These are phyloP conservation scores for Climacteris rufus DNA, from an alignment of 2,113 vertebrate species.

Conservation along the genomic window DNA sequence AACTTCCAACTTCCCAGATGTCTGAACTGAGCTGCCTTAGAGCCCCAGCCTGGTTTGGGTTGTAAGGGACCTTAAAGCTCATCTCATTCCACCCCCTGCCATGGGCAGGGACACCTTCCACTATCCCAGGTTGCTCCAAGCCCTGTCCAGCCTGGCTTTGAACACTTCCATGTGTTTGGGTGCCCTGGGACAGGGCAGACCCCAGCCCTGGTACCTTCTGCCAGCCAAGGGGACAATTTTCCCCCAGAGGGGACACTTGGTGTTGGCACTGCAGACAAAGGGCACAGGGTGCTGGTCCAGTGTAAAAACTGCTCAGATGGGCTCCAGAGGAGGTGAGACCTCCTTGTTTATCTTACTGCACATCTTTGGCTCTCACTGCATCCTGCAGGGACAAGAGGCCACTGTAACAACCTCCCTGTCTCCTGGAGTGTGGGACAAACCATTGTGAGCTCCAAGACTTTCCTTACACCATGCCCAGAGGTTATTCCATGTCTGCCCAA, in stretches of 20 bases:
- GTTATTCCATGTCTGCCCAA: neutral
- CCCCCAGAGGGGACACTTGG: fast-evolving
- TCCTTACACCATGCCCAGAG: neutral
- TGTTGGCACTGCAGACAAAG: neutral
- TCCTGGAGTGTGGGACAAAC: neutral
- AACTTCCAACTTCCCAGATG: neutral
- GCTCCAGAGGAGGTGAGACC: neutral
- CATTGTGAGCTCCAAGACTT: neutral
- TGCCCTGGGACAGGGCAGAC: neutral
- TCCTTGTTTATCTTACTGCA: neutral
- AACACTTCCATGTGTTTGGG: neutral
- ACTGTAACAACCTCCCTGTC: neutral
- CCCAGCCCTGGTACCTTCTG: neutral
- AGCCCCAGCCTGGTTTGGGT: neutral
- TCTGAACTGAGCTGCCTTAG: neutral
- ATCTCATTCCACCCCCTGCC: neutral
- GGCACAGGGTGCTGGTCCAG: neutral
- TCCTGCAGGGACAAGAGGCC: neutral
- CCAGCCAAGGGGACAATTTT: neutral
- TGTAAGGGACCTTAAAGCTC: neutral
- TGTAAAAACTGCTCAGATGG: neutral
- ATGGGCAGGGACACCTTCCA: neutral
- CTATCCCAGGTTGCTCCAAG: neutral
- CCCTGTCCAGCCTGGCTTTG: fast-evolving
- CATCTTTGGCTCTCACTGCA: neutral